phyloP scores from a whole-genome alignment of 2,888 invertebrate genomes.

The Nomada goodeniana region DNA sequence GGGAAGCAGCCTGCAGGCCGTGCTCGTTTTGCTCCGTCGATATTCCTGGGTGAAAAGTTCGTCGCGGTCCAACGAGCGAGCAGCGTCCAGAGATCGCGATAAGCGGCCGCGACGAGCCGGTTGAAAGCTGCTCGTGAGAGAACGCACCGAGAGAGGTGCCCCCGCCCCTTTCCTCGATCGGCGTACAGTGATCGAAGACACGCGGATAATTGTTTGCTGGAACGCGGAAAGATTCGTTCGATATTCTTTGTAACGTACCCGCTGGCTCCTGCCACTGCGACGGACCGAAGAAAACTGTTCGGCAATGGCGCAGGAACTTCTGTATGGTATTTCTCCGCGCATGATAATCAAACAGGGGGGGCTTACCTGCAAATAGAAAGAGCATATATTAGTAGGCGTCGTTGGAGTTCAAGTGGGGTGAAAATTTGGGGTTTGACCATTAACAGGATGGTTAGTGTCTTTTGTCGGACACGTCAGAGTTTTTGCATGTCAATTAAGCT shows the following conservation, averaged over 20 bases:
- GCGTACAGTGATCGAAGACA: constrained; percentile 1
- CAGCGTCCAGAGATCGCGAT: constrained; percentile 51
- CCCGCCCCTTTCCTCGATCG: neutral
- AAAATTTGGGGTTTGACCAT: neutral
- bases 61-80: constrained; percentile 48
- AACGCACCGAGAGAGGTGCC: constrained; percentile 15
- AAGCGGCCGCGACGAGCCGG: constrained; percentile 23
- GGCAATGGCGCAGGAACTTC: no score
- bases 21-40: constrained; percentile 9
- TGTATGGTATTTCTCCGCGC: neutral
- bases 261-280: neutral
- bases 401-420: no score
- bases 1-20: constrained; percentile 30
- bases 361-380: constrained; percentile 18
- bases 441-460: no score
- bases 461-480: neutral
- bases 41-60: constrained; percentile 45
- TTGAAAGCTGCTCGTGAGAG: constrained; percentile 31
- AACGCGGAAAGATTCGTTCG: neutral
- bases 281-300: neutral
- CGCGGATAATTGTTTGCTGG: constrained; percentile 1
- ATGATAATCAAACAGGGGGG: neutral
- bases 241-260: neutral
- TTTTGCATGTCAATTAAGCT: neutral
- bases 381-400: neutral